Base-by-base conservation (phyloP, 2,797 vertebrate genomes). In the Myotis pilosus region DNA sequence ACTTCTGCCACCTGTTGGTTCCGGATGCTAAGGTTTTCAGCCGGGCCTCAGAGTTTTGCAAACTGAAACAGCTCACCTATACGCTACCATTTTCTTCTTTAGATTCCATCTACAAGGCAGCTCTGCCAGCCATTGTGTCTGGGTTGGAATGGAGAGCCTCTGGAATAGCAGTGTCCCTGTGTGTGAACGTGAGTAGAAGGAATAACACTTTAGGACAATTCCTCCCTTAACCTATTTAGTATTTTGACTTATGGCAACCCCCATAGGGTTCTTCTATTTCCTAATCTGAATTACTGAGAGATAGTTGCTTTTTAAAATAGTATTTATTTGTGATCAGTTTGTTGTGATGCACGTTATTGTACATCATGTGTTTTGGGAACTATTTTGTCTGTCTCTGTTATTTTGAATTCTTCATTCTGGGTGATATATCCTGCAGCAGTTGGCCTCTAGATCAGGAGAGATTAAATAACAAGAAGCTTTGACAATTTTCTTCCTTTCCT, bases 161-260 rank as follows among this genome's bases (percentile, higher is more conserved):
- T 95, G 96, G 94, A 94, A 78, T 25, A 68, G 57, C 81, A 90
- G 79, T 15, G 17, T 68, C 55, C 92, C 96, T 38, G 49, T 87
- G n/a, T 96, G 95, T 64, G 81, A 94, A 79, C 57, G 92, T 96
- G 66, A 87, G 82, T 92, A 92, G 11, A 66, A 49, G 20, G n/a
- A 72, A 15, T n/a, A 74, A 49, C n/a, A 23, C 23, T 30, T n/a
- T 25, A 62, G 17, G n/a, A n/a, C 30, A 38, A 15, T 66, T 20
- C 49, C 60, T 68, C 23, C 10, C 30, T 80, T 78, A 30, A 22
- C 55, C 19, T 66, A 13, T 23, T 72, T 28, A 7, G 6, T 38
- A 38, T 33, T 85, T 91, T 36, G 36, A 64, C 10, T 28, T 5
- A 25, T 19, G 30, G 3, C 25, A 9, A 81, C 41, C 23, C 20